Evolutionary conservation across 1,140 invertebrate species (phyloP), one percentile per base, ranked within the genome.

Genomic region (Zaprionus lachaisei): DNA sequence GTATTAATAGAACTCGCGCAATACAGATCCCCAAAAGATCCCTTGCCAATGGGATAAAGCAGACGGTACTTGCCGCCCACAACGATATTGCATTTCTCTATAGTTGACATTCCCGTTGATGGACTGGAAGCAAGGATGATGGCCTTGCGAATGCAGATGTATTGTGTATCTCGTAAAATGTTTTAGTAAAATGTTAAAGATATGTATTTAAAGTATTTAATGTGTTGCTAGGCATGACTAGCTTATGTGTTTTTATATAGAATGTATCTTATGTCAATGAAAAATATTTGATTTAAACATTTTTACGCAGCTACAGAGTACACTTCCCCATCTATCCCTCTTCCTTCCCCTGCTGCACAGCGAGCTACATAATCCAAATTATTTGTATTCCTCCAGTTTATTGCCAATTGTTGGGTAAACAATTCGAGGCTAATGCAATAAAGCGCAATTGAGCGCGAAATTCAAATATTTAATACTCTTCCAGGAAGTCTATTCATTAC

Each of bases 21-120:
- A 93, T 98, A 99, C 84, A 99, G 98, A 93, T 98, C 98, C 82
- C 98, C 98, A 93, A 99, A 99, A 11, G 97, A 98, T 70, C 98
- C 98, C 87, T 96, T 97, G 78, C 98, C 85, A 91, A 99, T 99
- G 94, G 98, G 98, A 69, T 97, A 94, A 77, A 98, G 95, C 76
- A 99, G 94, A 84, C 97, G 95, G 94, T 99, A 99, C 93, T 97
- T 97, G 79, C 95, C 95, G 79, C 96, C 97, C 77, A 97, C 96
- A 80, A 97, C 93, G 1, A 67, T 61, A 15, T 81, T 72, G 15
- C 37, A 49, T n/a, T 17, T 3, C 15, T 34, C 9, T 28, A 22
- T 20, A 31, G 44, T 57, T 1, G 37, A 15, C 54, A 56, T 56
- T 5, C 47, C 47, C n/a, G n/a, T 5, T n/a, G 5, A 41, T 17